A percentile compares a stretch with the other conserved stretches of the same genome.
phyloP scores from a whole-genome alignment of 1,140 invertebrate genomes.

The Aphelinus atriplicis region DNA sequence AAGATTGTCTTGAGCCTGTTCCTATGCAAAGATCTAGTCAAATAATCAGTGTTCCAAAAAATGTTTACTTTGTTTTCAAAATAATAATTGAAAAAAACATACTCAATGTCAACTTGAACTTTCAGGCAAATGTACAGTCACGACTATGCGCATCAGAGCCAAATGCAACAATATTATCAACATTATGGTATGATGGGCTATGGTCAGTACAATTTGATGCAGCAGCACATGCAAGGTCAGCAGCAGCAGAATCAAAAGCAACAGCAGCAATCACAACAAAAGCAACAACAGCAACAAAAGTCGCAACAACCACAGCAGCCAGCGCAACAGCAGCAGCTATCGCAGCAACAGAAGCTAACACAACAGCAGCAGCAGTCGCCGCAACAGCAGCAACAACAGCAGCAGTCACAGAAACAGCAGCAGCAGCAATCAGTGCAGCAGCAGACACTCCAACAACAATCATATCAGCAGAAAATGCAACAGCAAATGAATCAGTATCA shows the following conservation, averaged over 20 bases:
- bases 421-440: conserved; percentile 38
- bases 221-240: conserved; percentile 51
- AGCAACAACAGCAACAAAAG: conserved; percentile 35
- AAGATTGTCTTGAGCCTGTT: no score
- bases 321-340: conserved; percentile 46
- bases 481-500: conserved; percentile 50
- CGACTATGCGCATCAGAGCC: conserved; percentile 58
- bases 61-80: no score
- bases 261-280: conserved; percentile 48
- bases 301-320: conserved; percentile 47
- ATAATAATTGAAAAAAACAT: no score
- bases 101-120: conserved; percentile 9
- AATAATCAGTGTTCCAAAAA: no score
- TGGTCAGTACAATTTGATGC: conserved; percentile 26
- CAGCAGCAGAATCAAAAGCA: conserved; percentile 40
- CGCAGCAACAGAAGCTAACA: conserved; percentile 43
- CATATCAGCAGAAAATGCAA: conserved; percentile 52
- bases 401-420: conserved; percentile 44
- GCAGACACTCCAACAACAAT: conserved; percentile 41
- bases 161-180: conserved; percentile 62
- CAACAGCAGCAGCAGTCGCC: conserved; percentile 45
- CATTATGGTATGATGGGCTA: conserved; percentile 59
- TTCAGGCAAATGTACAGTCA: conserved; percentile 60
- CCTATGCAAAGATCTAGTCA: no score
- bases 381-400: conserved; percentile 40